A percentile compares a stretch with the other conserved stretches of the same genome.
Conservation (phyloP, 92 coral and sea anemone species). For the Phymanthus crucifer region DNA sequence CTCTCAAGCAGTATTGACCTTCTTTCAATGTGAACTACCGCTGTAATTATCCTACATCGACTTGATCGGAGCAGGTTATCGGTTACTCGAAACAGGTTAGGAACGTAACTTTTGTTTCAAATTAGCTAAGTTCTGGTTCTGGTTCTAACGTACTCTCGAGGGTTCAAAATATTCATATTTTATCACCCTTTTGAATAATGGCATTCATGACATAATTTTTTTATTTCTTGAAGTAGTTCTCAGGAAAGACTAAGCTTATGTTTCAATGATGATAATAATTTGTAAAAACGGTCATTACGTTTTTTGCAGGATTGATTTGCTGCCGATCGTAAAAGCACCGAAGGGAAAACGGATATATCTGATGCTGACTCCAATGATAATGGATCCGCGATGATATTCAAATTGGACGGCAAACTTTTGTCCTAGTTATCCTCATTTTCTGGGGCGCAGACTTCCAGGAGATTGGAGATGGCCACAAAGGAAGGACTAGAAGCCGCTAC, state of each 20-base stretch:
- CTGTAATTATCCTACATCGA: neutral
- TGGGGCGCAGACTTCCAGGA: neutral
- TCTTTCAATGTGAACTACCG: neutral
- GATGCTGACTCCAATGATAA: neutral
- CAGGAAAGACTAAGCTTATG: neutral
- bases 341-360: slow-evolving; percentile 3
- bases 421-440: neutral
- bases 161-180: neutral
- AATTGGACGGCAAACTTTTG: neutral
- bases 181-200: neutral
- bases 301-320: slow-evolving; percentile 16
- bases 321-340: slow-evolving; percentile 11
- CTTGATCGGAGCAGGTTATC: neutral
- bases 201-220: neutral
- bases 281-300: neutral
- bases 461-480: neutral
- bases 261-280: neutral
- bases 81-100: neutral
- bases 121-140: neutral
- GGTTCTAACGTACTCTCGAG: neutral
- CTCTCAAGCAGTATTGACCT: neutral
- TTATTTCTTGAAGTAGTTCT: neutral
- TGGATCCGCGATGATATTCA: neutral
- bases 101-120: neutral
- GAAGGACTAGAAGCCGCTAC: neutral